Percentiles rank a stretch among this genome's conserved stretches.
These are phyloP conservation scores for Dione juno DNA, from an alignment of 2,888 invertebrate species.

Conservation along the genomic window DNA sequence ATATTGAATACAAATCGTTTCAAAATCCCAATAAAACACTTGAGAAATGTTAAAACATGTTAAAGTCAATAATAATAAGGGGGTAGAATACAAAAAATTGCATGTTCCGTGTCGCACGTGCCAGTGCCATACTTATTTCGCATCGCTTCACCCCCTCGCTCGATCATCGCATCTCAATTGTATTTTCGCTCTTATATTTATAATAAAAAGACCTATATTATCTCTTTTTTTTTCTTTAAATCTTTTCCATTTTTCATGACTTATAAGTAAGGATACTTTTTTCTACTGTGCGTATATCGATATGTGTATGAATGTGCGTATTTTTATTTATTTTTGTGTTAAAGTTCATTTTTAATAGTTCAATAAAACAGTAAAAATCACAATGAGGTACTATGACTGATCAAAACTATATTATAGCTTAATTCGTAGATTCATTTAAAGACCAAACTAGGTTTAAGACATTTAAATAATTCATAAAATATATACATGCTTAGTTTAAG, in stretches of 20 bases:
- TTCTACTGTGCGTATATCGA: not conserved
- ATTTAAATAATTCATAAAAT: too few species aligned
- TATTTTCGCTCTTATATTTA: conserved; percentile 30
- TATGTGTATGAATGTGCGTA: not conserved
- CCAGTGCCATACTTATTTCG: conserved; percentile 71
- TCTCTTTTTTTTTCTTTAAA: conserved; percentile 4
- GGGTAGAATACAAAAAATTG: conserved; percentile 68
- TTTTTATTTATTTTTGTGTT: not conserved
- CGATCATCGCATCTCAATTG: conserved; percentile 21
- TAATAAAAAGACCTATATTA: conserved; percentile 24
- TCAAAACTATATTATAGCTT: too few species aligned
- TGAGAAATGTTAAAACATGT: conserved; percentile 54
- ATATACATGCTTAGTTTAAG: too few species aligned
- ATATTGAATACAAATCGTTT: conserved; percentile 28
- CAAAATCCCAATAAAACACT: conserved; percentile 57
- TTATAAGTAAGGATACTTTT: conserved; percentile 7
- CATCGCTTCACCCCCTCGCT: conserved; percentile 69
- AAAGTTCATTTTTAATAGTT: not conserved
- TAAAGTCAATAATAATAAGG: conserved; percentile 49
- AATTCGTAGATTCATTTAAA: too few species aligned
- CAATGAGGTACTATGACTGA: too few species aligned
- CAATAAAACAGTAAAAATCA: not conserved
- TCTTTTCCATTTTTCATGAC: conserved; percentile 21
- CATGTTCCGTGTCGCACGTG: conserved; percentile 69
- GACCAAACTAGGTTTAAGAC: too few species aligned